Evolutionary conservation across 1,140 invertebrate species (phyloP).

Genomic region (Sipha flava): DNA sequence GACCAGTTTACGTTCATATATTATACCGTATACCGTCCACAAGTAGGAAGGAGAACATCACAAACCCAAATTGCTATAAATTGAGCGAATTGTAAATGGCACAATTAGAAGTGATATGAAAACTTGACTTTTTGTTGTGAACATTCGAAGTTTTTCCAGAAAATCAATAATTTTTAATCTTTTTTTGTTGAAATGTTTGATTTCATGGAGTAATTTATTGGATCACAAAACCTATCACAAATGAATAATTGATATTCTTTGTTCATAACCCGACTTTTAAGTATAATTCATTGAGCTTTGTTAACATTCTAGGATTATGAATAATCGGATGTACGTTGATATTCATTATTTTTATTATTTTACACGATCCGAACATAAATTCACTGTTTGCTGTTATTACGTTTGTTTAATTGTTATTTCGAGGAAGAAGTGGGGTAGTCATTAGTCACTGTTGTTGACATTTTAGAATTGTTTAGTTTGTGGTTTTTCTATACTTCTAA

Average conservation of each 20-base stretch:
- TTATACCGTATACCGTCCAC: background rate
- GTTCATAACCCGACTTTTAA: no score
- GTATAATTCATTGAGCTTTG: background rate
- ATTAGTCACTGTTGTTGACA: no score
- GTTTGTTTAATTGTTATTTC: no score
- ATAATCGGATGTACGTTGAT: background rate
- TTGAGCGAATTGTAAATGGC: background rate
- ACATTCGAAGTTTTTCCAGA: background rate
- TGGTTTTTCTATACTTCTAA: no score
- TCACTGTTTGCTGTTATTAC: no score
- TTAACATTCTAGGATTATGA: background rate
- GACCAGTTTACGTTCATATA: background rate
- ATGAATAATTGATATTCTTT: background rate
- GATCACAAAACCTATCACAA: background rate
- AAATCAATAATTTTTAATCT: background rate
- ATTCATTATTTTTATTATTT: no score
- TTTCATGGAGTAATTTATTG: background rate
- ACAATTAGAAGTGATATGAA: background rate
- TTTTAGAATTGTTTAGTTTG: no score
- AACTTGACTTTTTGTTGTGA: background rate
- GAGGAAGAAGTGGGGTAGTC: no score
- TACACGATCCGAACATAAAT: no score
- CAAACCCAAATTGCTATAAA: background rate
- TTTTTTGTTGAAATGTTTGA: background rate
- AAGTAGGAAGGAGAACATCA: background rate